A percentile compares a stretch with the other conserved stretches of the same genome.
Evolutionary conservation across 2,888 invertebrate species (phyloP).

Genomic region (Macrostomum cliftonense): DNA sequence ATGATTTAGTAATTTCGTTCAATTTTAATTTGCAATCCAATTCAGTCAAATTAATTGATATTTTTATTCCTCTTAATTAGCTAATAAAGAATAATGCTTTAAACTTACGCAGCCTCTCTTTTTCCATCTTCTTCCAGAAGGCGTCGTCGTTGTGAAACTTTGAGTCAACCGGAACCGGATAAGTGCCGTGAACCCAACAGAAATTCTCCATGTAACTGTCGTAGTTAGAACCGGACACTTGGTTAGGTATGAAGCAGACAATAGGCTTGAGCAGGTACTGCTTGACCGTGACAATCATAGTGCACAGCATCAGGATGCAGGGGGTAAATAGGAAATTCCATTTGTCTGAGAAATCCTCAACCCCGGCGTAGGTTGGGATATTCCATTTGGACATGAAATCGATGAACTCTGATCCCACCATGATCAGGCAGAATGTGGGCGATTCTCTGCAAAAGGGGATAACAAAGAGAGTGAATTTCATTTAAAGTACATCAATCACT

Average conservation of each 20-base stretch:
- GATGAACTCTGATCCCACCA: conserved; percentile 6
- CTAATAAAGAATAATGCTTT: too few species aligned
- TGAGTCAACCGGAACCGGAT: not conserved
- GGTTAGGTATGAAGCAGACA: conserved; percentile 1
- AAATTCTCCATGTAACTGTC: conserved; percentile 7
- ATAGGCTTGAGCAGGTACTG: conserved; percentile 6
- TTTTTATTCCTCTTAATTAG: too few species aligned
- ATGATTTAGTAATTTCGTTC: too few species aligned
- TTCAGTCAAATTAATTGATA: too few species aligned
- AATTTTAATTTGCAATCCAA: too few species aligned
- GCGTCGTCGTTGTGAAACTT: not conserved
- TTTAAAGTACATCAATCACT: too few species aligned
- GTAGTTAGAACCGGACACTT: conserved; percentile 1
- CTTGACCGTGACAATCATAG: conserved; percentile 5
- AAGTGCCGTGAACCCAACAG: conserved; percentile 7
- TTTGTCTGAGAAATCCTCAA: conserved; percentile 8
- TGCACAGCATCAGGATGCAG: conserved; percentile 3
- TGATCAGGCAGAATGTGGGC: too few species aligned
- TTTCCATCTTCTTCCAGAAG: not conserved
- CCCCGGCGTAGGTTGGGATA: not conserved
- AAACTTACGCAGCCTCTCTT: not conserved
- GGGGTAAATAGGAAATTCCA: conserved; percentile 7
- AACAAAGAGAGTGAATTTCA: too few species aligned
- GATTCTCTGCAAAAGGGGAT: too few species aligned
- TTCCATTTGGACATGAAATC: conserved; percentile 6